phyloP scores from a whole-genome alignment of 35 echinoderm and acorn worm species.

The Holothuria glaberrima region DNA sequence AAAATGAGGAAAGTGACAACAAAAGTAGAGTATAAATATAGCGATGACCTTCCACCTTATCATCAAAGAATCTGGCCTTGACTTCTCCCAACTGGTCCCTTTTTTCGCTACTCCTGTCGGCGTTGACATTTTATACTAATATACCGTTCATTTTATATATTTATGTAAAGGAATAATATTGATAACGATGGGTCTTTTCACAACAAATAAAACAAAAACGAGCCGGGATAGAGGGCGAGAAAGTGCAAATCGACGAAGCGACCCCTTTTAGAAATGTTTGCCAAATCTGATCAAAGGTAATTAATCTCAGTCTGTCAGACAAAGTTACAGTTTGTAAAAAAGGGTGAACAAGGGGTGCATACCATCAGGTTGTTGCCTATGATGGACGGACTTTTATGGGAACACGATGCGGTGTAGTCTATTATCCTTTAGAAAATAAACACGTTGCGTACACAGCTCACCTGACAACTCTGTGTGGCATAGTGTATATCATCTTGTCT shows the following conservation, averaged over 20 bases:
- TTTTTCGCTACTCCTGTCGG: too few species aligned
- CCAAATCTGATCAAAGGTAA: neutral
- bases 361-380: neutral
- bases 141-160: constrained; percentile 32
- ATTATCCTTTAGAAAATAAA: constrained; percentile 36
- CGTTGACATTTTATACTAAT: constrained; percentile 2
- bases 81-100: too few species aligned
- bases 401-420: neutral
- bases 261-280: constrained; percentile 51
- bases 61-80: too few species aligned
- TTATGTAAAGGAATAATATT: constrained; percentile 47
- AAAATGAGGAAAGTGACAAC: too few species aligned
- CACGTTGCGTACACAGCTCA: neutral
- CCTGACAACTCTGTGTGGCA: too few species aligned
- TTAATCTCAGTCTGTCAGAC: constrained; percentile 28
- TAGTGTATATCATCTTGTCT: too few species aligned
- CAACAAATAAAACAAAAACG: constrained; percentile 29
- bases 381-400: constrained; percentile 32
- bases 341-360: neutral
- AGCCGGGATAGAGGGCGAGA: constrained; percentile 23
- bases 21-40: neutral
- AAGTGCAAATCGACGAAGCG: constrained; percentile 30
- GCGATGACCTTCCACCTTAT: neutral
- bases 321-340: constrained; percentile 5
- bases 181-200: constrained; percentile 36